Evolutionary conservation across 2,888 invertebrate genomes (phyloP).

Genomic region (Scaptomyza caliginosa): DNA sequence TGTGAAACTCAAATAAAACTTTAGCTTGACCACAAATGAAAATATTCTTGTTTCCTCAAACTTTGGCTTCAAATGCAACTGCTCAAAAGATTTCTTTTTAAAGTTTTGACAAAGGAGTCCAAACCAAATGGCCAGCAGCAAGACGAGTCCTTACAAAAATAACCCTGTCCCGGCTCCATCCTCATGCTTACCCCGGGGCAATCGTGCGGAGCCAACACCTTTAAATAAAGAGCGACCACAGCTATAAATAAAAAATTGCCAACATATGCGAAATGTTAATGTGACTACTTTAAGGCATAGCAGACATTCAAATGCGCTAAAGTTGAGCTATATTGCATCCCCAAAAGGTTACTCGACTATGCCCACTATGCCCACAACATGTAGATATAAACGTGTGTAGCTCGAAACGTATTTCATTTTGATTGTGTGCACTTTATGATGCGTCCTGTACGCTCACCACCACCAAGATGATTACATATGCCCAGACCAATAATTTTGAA

Average conservation of each 20-base stretch:
- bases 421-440: conserved; percentile 75
- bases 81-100: conserved; percentile 43
- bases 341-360: conserved; percentile 21
- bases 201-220: conserved; percentile 57
- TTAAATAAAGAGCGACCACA: conserved; percentile 53
- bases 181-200: background rate
- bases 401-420: conserved; percentile 72
- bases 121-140: conserved; percentile 39
- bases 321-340: too few relatives aligned
- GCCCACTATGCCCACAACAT: background rate
- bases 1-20: conserved; percentile 63
- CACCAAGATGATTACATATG: conserved; percentile 78
- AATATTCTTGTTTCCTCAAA: conserved; percentile 51
- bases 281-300: conserved; percentile 3
- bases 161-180: background rate
- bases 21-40: conserved; percentile 62
- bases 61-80: conserved; percentile 33
- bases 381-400: conserved; percentile 31
- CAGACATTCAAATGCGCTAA: conserved; percentile 11
- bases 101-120: conserved; percentile 43
- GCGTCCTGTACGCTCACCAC: conserved; percentile 47
- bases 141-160: background rate
- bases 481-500: conserved; percentile 81
- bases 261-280: conserved; percentile 68
- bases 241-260: conserved; percentile 81